A percentile compares a stretch with the other conserved stretches of the same genome.
Evolutionary conservation across 2,797 vertebrate species (phyloP).

Genomic region (Mormyrus proboscirostris): DNA sequence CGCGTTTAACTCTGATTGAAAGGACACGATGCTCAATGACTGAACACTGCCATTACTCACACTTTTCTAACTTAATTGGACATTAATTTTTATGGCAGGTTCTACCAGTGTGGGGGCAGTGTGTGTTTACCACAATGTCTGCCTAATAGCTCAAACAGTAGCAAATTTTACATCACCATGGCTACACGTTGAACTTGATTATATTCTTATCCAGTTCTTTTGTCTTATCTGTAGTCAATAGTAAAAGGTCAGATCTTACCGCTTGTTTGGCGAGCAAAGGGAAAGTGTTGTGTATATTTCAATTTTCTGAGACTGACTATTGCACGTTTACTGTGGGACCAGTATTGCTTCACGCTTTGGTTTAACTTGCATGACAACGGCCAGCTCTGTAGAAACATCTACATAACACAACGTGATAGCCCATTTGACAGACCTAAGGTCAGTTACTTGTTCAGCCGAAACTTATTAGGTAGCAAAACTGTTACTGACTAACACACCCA

Average conservation of each 20-base stretch:
- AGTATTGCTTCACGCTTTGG: neutral
- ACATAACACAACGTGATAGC: neutral
- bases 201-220: neutral
- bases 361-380: neutral
- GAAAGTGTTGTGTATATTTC: neutral
- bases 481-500: neutral
- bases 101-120: neutral
- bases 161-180: neutral
- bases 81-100: neutral
- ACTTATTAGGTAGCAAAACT: neutral
- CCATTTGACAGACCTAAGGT: neutral
- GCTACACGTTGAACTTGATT: neutral
- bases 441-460: slow-evolving; percentile 5
- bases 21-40: neutral
- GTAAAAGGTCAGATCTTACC: neutral
- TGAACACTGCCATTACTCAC: slow-evolving; percentile 14
- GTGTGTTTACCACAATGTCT: neutral
- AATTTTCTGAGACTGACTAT: neutral
- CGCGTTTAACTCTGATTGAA: slow-evolving; percentile 1
- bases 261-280: neutral
- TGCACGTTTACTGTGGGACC: neutral
- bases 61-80: slow-evolving; percentile 3
- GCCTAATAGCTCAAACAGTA: neutral
- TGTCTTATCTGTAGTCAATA: neutral
- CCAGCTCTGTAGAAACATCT: neutral